These are phyloP conservation scores for Morus bassanus DNA, from an alignment of 2,797 vertebrate genomes.

Conservation along the genomic window DNA sequence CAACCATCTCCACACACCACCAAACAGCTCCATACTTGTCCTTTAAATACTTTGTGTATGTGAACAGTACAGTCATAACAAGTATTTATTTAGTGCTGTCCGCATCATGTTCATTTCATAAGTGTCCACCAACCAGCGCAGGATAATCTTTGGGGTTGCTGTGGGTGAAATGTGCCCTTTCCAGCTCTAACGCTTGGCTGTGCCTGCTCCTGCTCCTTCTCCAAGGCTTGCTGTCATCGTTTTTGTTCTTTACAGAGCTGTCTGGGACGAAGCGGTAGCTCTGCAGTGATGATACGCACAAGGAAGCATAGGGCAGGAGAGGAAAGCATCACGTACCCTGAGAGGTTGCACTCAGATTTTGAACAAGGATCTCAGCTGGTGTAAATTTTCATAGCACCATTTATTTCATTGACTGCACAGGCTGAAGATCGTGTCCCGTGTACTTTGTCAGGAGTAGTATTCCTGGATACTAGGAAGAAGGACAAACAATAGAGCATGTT, in stretches of 20 bases:
- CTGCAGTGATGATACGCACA: background rate
- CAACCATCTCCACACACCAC: accelerated
- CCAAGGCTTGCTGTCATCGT: background rate
- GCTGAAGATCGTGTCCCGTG: background rate
- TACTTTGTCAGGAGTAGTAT: background rate
- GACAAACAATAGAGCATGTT: background rate
- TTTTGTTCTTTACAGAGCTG: background rate
- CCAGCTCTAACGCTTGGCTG: background rate
- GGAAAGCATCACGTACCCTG: background rate
- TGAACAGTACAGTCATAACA: background rate
- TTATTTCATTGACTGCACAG: background rate
- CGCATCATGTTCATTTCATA: accelerated
- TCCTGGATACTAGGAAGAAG: background rate
- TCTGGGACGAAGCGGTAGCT: background rate
- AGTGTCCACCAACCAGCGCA: background rate
- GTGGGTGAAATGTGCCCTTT: background rate
- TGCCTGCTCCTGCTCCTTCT: background rate
- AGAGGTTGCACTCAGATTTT: background rate
- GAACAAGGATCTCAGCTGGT: background rate
- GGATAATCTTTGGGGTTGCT: background rate
- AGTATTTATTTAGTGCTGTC: background rate
- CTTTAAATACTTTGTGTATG: background rate
- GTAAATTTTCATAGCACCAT: background rate
- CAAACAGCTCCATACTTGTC: background rate
- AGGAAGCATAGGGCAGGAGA: background rate